Percentiles rank a stretch among this genome's conserved stretches.
These are phyloP conservation scores for Delphinapterus leucas DNA, from an alignment of 2,113 vertebrate species.

Conservation along the genomic window DNA sequence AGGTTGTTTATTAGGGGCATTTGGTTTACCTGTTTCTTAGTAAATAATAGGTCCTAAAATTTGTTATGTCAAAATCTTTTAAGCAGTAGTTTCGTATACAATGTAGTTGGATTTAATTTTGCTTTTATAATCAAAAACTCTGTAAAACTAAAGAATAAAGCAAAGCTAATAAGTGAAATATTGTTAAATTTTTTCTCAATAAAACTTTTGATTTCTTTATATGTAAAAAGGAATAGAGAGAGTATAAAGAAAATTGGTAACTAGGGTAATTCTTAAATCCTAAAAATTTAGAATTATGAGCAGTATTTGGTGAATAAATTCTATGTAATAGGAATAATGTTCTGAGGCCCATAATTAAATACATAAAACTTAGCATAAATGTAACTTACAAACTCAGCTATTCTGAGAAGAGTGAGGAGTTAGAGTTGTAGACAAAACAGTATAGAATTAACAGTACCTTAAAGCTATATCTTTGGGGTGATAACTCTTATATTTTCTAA, in stretches of 20 bases:
- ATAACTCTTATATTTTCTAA: background rate
- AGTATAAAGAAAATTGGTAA: background rate
- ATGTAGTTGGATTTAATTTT: background rate
- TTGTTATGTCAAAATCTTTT: background rate
- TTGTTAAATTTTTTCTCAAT: background rate
- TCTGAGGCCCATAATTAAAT: background rate
- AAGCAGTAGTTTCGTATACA: background rate
- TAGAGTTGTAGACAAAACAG: background rate
- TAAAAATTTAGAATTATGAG: slow-evolving; percentile 1
- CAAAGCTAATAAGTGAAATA: background rate
- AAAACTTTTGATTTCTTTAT: background rate
- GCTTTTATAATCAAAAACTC: background rate
- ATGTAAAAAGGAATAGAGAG: background rate
- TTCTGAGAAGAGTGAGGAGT: background rate
- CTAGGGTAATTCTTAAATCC: background rate
- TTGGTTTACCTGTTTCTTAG: background rate
- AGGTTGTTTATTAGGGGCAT: background rate
- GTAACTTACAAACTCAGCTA: background rate
- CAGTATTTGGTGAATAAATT: background rate
- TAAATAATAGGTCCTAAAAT: background rate
- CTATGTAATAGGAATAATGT: background rate
- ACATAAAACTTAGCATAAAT: background rate
- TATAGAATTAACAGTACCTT: background rate
- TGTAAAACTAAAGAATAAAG: background rate
- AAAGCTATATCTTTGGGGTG: background rate